Evolutionary conservation across 2,113 vertebrate genomes (phyloP), one percentile per base, ranked within the genome.

Genomic region (Pomatorhinus ruficollis): DNA sequence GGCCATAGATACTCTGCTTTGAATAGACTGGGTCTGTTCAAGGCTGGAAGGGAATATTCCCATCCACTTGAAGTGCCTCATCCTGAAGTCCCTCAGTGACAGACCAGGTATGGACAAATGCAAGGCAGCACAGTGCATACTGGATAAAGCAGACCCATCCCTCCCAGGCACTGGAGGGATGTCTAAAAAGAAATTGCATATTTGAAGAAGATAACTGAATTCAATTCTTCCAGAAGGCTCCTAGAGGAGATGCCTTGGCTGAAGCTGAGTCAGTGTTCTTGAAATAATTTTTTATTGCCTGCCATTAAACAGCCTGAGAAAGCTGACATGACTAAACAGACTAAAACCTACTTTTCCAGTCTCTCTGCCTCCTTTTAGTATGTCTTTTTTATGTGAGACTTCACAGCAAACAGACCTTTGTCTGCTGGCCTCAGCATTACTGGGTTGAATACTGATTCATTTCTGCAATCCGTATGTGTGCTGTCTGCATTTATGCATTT

Each of bases 381-480:
- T 0, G 0, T 42, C 27, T 10, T 6, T 44, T 90, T 65, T 65
- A 50, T 7, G 56, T 35, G 35, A 86, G 28, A 54, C 28, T 12
- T 76, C 61, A 20, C 30, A 89, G 64, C 16, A 87, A 57, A 45
- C 9, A 87, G 52, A 59, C 7, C 9, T 75, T 59, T 77, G 27
- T 60, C 25, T 61, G 54, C 31, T 35, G 27, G 25, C 18, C 47
- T 70, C 49, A 77, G 63, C 24, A 57, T 27, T 83, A 37, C 35
- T 66, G 23, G 8, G 2, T 42, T 78, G 33, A 74, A 9, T 39
- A 45, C 27, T 20, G 47, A 89, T 54, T 30, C 9, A 21, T 59
- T 63, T 50, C 50, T 2, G 1, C 15, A 74, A 27, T 23, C 30
- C 2, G 0, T 35, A 27, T 11, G 2, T 35, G 45, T 44, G 14